Evolutionary conservation across 37 sponge, comb jelly and placozoan genomes (phyloP), one percentile per base, ranked within the genome.

Genomic region (Geodia barretti): DNA sequence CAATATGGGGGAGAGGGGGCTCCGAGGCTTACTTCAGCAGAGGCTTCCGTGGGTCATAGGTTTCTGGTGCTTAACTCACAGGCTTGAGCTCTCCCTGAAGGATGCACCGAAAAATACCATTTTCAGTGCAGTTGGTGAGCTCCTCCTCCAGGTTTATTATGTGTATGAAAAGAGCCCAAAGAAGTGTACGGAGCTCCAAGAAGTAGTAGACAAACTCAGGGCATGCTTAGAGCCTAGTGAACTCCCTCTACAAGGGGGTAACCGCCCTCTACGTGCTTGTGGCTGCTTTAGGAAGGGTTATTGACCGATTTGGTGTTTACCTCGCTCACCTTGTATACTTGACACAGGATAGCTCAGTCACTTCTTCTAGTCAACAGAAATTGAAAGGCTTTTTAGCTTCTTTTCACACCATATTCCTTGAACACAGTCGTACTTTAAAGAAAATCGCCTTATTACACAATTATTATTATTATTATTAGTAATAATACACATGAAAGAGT

Each of bases 21-120:
- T 87, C 31, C 41, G 60, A 35, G 82, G 88, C 5, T 21, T 62
- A 14, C 43, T 85, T 4, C 26, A 66, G 77, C 11, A 83, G 25
- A 30, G 54, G 17, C 54, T 83, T 19, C 81, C 78, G 47, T 86
- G 82, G 91, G 73, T 77, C 7, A 37, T 81, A 32, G 69, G 65
- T 11, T 86, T 77, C 63, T 90, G 87, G 91, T 90, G 87, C 41
- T 71, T 90, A 21, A 78, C 77, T 9, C 91, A 90, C 42, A 66
- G 81, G 26, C 78, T 88, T 28, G 82, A 79, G 78, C 78, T 88
- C 3, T 54, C 88, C 3, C 20, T 81, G 72, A 88, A 88, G 26
- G 88, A 88, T 88, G 88, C 88, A 3, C 83, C 80, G 23, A 80
- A 75, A 42, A 1, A 14, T n/a, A 81, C 87, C 0, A 64, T 72